Conservation (phyloP, 2,797 vertebrate genomes). For the Champsocephalus gunnari region DNA sequence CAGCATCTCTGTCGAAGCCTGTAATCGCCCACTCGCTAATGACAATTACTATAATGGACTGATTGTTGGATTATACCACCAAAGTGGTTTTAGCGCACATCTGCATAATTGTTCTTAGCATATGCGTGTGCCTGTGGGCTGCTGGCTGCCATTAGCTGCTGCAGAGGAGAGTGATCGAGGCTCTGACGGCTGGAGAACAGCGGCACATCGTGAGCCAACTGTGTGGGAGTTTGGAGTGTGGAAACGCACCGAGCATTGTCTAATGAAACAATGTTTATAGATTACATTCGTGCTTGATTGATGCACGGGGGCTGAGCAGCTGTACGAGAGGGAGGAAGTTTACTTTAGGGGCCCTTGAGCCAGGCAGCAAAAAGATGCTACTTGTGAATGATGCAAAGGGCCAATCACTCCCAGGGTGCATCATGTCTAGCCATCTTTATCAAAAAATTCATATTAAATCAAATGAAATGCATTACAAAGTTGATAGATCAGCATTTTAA, state of each 20-base stretch:
- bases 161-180: slow-evolving; percentile 62
- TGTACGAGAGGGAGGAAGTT: background rate
- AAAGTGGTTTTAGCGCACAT: slow-evolving; percentile 79
- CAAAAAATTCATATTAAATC: background rate
- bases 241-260: slow-evolving; percentile 29
- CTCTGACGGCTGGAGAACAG: slow-evolving; percentile 54
- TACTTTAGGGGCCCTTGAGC: background rate
- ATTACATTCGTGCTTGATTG: slow-evolving; percentile 12
- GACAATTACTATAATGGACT: slow-evolving; percentile 80
- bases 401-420: background rate
- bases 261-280: slow-evolving; percentile 25
- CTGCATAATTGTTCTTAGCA: slow-evolving; percentile 81
- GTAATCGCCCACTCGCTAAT: slow-evolving; percentile 76
- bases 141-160: slow-evolving; percentile 70
- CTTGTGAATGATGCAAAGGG: background rate
- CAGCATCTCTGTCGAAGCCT: slow-evolving; percentile 48
- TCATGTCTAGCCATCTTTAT: background rate
- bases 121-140: slow-evolving; percentile 60
- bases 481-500: background rate
- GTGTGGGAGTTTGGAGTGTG: slow-evolving; percentile 64
- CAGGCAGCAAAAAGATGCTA: background rate
- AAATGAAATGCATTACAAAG: no score
- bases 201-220: slow-evolving; percentile 43
- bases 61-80: slow-evolving; percentile 77
- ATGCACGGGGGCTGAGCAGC: slow-evolving; percentile 1